A percentile compares a stretch with the other conserved stretches of the same genome.
These are phyloP conservation scores for Psilopsiagon aymara DNA, from an alignment of 2,113 vertebrate genomes.

Conservation along the genomic window DNA sequence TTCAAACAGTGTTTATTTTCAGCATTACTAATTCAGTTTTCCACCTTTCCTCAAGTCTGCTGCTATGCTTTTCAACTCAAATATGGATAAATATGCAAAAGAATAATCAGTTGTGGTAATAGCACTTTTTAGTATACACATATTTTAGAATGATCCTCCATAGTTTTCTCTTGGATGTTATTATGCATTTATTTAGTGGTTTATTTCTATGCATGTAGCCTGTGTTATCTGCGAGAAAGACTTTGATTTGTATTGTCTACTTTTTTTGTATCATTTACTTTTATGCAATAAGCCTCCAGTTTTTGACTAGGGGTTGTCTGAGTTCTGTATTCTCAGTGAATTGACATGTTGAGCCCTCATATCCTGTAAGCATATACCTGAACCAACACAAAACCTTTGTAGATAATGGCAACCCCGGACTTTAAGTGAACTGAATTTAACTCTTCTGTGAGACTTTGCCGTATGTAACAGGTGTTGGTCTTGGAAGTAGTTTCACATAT, in stretches of 20 bases:
- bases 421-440: background rate
- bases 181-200: background rate
- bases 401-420: background rate
- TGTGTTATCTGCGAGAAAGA: background rate
- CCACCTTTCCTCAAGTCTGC: background rate
- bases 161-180: background rate
- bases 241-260: background rate
- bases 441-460: background rate
- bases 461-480: background rate
- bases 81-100: background rate
- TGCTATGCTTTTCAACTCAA: background rate
- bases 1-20: background rate
- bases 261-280: background rate
- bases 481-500: background rate
- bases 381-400: background rate
- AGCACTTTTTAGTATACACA: background rate
- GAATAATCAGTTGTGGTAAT: background rate
- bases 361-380: background rate
- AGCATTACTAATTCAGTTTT: background rate
- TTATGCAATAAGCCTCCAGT: background rate
- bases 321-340: background rate
- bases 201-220: background rate
- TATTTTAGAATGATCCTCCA: background rate
- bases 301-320: background rate
- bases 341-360: background rate